Base-by-base conservation (phyloP, 2,888 invertebrate species). In the Heteromurus nitidus region DNA sequence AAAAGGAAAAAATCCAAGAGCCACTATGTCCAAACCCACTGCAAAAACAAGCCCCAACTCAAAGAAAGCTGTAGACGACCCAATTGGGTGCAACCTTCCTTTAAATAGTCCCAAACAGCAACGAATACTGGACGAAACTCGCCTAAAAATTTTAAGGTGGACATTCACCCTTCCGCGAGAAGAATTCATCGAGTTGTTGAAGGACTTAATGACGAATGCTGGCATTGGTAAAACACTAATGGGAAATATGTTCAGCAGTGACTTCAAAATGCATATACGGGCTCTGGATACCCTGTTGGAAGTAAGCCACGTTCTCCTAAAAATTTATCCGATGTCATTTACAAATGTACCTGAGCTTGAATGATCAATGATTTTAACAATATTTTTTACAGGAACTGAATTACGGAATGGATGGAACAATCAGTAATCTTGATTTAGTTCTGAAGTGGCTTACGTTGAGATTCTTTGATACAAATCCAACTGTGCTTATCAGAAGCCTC, bases 381-480 rank as follows among this genome's bases (percentile, higher is more conserved):
- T 47, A 11, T 3, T 16, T 55, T 55, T 87, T 88, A 18, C 87
- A 92, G 90, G 96, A 96, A 89, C 90, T 96, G 68, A 91, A 93
- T 2, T 92, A 92, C n/a, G 95, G 95, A 88, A 92, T 93, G 50
- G 92, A 93, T 87, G 94, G 96, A 0, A 91, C 97, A 53, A 93
- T 96, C 86, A 93, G 94, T 22, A 99, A 99, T 91, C 91, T 98
- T 83, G 99, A 99, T 91, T 91, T 99, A 83, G 94, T 99, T 74
- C 92, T 99, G 60, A 98, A 98, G 89, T 99, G 99, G 99, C 89
- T 98, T 87, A 98, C 98, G 0, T 90, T 99, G 62, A 92, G 99
- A 82, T 99, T 99, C 91, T 99, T 98, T 88, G 99, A 99, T 90
- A 99, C 99, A 26, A 99, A 99, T 91, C 98, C 99, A 11, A 97